Percentiles rank a stretch among this genome's conserved stretches.
phyloP scores from a whole-genome alignment of 2,888 invertebrate genomes.

The Napeogenes inachia region DNA sequence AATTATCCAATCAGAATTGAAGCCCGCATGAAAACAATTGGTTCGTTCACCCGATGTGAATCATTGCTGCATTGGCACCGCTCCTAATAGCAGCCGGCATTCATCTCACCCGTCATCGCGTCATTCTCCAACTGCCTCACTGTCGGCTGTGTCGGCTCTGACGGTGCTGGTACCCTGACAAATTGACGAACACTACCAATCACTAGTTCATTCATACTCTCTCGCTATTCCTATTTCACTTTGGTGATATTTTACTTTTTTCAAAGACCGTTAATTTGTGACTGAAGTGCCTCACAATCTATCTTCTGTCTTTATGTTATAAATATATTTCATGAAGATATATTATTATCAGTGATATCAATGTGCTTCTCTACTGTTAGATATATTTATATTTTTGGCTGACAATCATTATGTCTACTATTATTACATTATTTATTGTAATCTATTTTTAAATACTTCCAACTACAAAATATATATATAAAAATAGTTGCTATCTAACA shows the following conservation, averaged over 20 bases:
- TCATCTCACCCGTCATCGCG: constrained; percentile 71
- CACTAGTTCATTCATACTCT: constrained; percentile 29
- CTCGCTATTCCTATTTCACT: constrained; percentile 9
- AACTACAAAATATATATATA: neutral
- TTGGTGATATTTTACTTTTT: neutral
- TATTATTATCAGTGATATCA: no score
- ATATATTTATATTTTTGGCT: neutral
- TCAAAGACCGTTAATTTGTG: no score
- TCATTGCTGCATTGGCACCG: constrained; percentile 68
- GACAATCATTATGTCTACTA: neutral
- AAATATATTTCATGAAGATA: no score
- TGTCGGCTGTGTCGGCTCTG: constrained; percentile 47
- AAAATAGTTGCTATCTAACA: no score
- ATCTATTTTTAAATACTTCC: neutral
- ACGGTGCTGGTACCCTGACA: constrained; percentile 68
- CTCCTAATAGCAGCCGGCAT: constrained; percentile 72
- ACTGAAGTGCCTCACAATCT: no score
- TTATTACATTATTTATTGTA: neutral
- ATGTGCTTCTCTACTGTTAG: neutral
- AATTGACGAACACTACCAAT: constrained; percentile 60
- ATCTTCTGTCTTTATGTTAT: no score
- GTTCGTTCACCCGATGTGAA: constrained; percentile 68
- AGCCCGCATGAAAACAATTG: constrained; percentile 75
- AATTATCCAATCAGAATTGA: constrained; percentile 58
- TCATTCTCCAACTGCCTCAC: constrained; percentile 65